phyloP scores from a whole-genome alignment of 2,888 invertebrate species.

The Eucera pruinosa region DNA sequence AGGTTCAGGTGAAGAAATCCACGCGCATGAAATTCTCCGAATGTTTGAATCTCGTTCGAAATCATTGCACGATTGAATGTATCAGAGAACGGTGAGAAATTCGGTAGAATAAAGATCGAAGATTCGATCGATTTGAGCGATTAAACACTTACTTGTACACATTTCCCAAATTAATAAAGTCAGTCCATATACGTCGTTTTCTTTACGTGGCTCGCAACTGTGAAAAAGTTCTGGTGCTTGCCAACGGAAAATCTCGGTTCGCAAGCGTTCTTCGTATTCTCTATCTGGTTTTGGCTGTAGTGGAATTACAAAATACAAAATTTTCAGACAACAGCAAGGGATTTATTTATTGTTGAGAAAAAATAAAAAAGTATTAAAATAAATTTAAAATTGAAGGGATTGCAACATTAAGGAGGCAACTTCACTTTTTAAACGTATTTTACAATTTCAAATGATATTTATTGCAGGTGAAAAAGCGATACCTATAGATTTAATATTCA shows the following conservation, averaged over 20 bases:
- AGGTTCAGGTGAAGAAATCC: conserved; percentile 25
- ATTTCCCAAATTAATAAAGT: conserved; percentile 79
- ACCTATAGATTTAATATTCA: too few species aligned
- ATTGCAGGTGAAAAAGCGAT: too few species aligned
- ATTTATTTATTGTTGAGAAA: too few species aligned
- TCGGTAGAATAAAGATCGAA: background rate
- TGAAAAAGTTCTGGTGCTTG: conserved; percentile 76
- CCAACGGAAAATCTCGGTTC: conserved; percentile 77
- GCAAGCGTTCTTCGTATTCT: conserved; percentile 74
- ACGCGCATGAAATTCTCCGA: conserved; percentile 17
- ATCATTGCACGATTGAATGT: background rate
- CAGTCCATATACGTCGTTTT: conserved; percentile 77
- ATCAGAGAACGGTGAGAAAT: background rate
- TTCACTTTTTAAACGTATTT: too few species aligned
- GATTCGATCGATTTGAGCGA: background rate
- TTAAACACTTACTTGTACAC: conserved; percentile 73
- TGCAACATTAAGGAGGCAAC: too few species aligned
- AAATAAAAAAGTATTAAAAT: too few species aligned
- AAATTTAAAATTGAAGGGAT: too few species aligned
- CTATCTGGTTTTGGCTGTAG: conserved; percentile 64
- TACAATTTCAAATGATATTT: too few species aligned
- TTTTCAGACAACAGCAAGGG: background rate
- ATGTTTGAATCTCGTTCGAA: background rate
- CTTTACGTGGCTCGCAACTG: conserved; percentile 64
- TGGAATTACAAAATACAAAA: conserved; percentile 22